Evolutionary conservation across 2,113 vertebrate genomes (phyloP).

Genomic region (Atherinomorus stipes): DNA sequence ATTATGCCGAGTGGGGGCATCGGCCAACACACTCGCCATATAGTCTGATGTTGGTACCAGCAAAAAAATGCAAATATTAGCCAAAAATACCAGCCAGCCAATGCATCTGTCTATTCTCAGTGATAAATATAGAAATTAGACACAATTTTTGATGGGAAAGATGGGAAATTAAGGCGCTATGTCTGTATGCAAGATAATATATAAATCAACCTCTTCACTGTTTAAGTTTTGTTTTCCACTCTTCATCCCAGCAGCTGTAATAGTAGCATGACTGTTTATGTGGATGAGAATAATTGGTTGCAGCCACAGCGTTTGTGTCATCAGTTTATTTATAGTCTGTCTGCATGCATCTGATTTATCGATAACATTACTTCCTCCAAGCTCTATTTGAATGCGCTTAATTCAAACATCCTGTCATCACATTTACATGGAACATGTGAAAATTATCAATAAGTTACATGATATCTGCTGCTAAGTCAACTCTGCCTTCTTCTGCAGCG

Average conservation of each 20-base stretch:
- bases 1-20: too few relatives aligned
- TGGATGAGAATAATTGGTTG: slow-evolving; percentile 3
- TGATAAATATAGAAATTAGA: too few relatives aligned
- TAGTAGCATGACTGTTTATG: slow-evolving; percentile 26
- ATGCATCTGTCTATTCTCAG: too few relatives aligned
- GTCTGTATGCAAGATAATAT: slow-evolving; percentile 48
- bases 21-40: too few relatives aligned
- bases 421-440: slow-evolving; percentile 7
- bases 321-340: slow-evolving; percentile 25
- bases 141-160: background rate
- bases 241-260: slow-evolving; percentile 8
- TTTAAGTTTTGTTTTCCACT: slow-evolving; percentile 42
- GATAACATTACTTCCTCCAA: slow-evolving; percentile 1
- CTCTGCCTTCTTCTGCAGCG: slow-evolving; percentile 72
- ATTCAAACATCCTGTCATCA: background rate
- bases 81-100: too few relatives aligned
- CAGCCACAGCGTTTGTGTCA: background rate
- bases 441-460: background rate
- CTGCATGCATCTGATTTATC: slow-evolving; percentile 16
- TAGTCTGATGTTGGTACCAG: too few relatives aligned
- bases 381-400: slow-evolving; percentile 14
- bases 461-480: background rate
- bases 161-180: slow-evolving; percentile 38
- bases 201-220: slow-evolving; percentile 41
- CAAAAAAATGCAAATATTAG: too few relatives aligned